Evolutionary conservation across 30 jellyfish, hydroid and myxozoan genomes (phyloP).

Genomic region (Pseudorhiza aurosa): DNA sequence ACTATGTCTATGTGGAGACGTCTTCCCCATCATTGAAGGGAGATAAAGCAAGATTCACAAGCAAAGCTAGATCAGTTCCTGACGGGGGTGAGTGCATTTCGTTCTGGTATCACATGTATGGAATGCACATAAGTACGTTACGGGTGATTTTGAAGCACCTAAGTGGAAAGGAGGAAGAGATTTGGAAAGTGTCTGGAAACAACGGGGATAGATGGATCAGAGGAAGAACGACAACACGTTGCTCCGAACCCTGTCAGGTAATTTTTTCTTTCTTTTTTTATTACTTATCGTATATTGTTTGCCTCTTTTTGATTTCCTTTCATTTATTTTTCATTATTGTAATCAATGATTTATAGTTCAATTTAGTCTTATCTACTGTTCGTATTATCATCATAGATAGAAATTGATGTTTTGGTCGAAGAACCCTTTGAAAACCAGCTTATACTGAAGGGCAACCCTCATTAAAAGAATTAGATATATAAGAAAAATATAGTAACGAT

Average conservation of each 20-base stretch:
- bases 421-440: too few species aligned
- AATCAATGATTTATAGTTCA: too few species aligned
- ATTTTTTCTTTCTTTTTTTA: background rate
- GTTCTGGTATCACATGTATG: constrained; percentile 87
- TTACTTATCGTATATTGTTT: background rate
- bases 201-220: constrained; percentile 66
- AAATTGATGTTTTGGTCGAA: too few species aligned
- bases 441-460: too few species aligned
- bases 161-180: constrained; percentile 14
- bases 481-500: too few species aligned
- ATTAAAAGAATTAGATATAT: too few species aligned
- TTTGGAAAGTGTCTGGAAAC: constrained; percentile 79
- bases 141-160: constrained; percentile 23
- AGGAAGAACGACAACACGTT: background rate
- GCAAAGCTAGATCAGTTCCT: constrained; percentile 39
- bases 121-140: constrained; percentile 56
- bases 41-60: constrained; percentile 67
- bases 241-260: constrained; percentile 5
- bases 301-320: too few species aligned
- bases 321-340: too few species aligned
- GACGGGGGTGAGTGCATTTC: constrained; percentile 49
- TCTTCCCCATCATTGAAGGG: constrained; percentile 80
- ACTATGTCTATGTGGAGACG: constrained; percentile 77
- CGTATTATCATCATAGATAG: too few species aligned
- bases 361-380: too few species aligned